Evolutionary conservation across 2,797 vertebrate species (phyloP).

Genomic region (Octomys mimax): DNA sequence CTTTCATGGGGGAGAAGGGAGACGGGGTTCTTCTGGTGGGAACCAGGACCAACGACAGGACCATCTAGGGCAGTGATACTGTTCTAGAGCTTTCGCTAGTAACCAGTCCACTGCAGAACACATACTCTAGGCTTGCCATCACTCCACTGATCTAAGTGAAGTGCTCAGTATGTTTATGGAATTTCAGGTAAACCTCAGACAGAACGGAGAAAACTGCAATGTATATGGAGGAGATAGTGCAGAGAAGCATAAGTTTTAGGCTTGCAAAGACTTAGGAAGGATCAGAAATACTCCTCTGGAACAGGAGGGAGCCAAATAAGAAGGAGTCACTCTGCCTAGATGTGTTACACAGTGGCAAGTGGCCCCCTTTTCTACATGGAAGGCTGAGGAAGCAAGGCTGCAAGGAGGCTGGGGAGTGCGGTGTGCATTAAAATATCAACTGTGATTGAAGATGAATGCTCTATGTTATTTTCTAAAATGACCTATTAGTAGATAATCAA

Average conservation of each 20-base stretch:
- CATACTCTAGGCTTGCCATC: not conserved
- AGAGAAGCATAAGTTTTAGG: not conserved
- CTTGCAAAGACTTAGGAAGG: not conserved
- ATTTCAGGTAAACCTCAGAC: not conserved
- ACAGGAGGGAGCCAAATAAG: not conserved
- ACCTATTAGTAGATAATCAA: slow-evolving; percentile 58
- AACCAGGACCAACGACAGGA: not conserved
- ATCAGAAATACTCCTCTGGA: not conserved
- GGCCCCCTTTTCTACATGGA: not conserved
- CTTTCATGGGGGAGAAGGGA: not conserved
- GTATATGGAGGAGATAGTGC: not conserved
- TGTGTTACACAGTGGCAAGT: not conserved
- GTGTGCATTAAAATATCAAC: not conserved
- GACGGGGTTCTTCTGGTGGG: not conserved
- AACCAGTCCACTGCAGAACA: not conserved
- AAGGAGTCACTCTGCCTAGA: not conserved
- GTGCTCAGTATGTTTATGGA: too few species aligned
- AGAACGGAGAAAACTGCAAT: not conserved
- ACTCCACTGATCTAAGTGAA: not conserved
- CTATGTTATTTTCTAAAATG: slow-evolving; percentile 10
- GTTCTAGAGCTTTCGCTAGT: not conserved
- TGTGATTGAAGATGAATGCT: not conserved
- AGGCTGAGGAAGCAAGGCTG: not conserved
- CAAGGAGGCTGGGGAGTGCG: not conserved
- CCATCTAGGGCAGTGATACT: not conserved